Base-by-base conservation (phyloP, 2,888 invertebrate genomes). In the Chrysolina oricalcia region DNA sequence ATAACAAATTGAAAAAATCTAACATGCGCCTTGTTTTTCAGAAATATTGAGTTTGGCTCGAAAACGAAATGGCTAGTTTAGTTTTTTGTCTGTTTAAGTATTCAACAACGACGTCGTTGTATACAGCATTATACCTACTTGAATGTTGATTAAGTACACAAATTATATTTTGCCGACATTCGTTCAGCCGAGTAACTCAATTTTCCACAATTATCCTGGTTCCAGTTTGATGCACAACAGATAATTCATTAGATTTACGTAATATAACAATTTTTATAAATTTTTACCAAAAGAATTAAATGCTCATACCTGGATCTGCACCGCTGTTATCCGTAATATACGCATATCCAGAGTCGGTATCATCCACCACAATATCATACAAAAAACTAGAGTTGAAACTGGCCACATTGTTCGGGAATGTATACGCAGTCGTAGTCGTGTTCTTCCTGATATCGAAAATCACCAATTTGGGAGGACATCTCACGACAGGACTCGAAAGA, bases 331-430 rank as follows among this genome's bases (percentile, higher is more conserved):
- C 95, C 0, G 93, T 93, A 48, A 95, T 94, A 84, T 94, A 95
- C 0, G 94, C 94, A 84, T 91, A 92, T 40, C 91, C 91, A 23
- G 91, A 90, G 82, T 93, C 93, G 72, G 93, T 92, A 84, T 93
- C 91, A 84, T 94, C 94, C 27, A 95, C 89, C 0, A 94, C 95
- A 64, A 95, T 90, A 85, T 95, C 95, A 84, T 94, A 94, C 64
- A 95, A 87, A 81, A 93, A 92, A 50, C 92, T 92, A 0, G 90
- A 90, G 53, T 91, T 90, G 0, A 89, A 88, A 23, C 91, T 90
- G 0, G 92, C 92, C 10, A 93, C 91, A 27, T 91, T 90, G 9
- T 90, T 84, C 0, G 94, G 92, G 82, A 95, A 93, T 13, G 89
- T 89, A 82, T 92, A 92, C 15, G 86, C 77, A 82, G 91, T 89